Conservation (phyloP, 2,888 invertebrate genomes). For the Isotomurus palustris region DNA sequence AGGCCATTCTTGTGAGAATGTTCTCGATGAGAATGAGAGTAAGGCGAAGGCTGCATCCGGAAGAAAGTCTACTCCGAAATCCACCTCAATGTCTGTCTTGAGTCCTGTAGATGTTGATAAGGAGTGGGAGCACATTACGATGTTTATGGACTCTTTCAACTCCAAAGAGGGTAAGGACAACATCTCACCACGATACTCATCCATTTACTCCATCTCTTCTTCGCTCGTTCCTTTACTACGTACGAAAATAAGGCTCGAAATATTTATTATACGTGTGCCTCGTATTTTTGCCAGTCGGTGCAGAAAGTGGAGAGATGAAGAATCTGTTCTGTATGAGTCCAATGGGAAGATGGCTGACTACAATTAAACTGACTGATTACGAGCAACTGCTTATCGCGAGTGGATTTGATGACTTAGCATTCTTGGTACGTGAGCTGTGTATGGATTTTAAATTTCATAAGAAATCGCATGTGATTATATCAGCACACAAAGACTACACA, state of each 20-base stretch:
- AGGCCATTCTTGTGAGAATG: conserved; percentile 43
- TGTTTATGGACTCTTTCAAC: conserved; percentile 92
- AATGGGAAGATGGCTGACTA: conserved; percentile 74
- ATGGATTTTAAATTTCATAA: too few species aligned
- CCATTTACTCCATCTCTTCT: not conserved
- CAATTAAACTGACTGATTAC: conserved; percentile 73
- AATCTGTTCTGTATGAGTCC: conserved; percentile 51
- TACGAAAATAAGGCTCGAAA: not conserved
- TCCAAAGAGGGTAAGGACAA: too few species aligned
- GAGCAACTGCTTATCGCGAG: conserved; percentile 76
- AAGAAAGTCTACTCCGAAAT: conserved; percentile 52
- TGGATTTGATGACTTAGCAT: conserved; percentile 87
- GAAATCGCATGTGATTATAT: too few species aligned
- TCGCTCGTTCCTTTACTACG: not conserved
- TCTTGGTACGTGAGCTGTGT: conserved; percentile 67
- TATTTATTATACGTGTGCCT: too few species aligned
- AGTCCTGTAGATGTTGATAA: conserved; percentile 90
- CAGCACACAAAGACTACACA: too few species aligned
- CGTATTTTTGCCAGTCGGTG: conserved; percentile 5
- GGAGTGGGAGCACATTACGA: conserved; percentile 94
- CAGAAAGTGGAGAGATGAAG: conserved; percentile 23
- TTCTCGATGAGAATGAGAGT: conserved; percentile 39
- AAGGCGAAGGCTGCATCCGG: conserved; percentile 16
- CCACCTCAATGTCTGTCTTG: conserved; percentile 59
- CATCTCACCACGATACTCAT: not conserved